Conservation (phyloP, 2,888 invertebrate genomes). For the Bugulina stolonifera region DNA sequence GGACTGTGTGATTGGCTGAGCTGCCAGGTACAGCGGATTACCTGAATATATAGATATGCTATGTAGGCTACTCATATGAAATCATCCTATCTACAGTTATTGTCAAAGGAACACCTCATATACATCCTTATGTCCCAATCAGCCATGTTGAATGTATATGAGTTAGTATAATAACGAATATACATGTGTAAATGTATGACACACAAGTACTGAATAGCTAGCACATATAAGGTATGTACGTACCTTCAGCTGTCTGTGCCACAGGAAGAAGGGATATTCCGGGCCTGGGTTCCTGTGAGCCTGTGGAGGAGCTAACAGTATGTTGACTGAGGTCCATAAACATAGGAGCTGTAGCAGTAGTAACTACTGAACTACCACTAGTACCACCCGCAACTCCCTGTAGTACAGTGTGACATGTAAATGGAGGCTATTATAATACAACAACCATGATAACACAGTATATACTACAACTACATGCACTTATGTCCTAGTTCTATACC, state of each 20-base stretch:
- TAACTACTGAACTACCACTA: conserved; percentile 18
- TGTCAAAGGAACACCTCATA: no score
- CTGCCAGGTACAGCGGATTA: background rate
- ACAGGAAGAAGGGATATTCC: background rate
- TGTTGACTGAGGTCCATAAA: conserved; percentile 11
- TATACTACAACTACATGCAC: no score
- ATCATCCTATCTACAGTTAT: no score
- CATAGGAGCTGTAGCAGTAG: background rate
- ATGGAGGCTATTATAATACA: background rate
- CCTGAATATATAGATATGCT: no score
- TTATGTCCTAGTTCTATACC: no score
- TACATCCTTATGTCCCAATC: background rate
- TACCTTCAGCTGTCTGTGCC: background rate
- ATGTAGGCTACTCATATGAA: no score
- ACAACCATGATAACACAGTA: background rate
- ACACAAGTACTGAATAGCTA: background rate
- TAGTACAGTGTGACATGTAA: background rate
- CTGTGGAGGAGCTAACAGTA: background rate
- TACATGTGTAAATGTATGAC: background rate
- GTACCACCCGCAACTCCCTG: background rate
- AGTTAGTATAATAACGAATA: background rate
- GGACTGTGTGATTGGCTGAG: background rate
- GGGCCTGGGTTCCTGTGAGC: background rate
- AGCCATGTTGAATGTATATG: background rate
- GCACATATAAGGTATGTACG: background rate